Evolutionary conservation across 2,888 invertebrate species (phyloP).

Genomic region (Rhopalosiphum nymphaeae): DNA sequence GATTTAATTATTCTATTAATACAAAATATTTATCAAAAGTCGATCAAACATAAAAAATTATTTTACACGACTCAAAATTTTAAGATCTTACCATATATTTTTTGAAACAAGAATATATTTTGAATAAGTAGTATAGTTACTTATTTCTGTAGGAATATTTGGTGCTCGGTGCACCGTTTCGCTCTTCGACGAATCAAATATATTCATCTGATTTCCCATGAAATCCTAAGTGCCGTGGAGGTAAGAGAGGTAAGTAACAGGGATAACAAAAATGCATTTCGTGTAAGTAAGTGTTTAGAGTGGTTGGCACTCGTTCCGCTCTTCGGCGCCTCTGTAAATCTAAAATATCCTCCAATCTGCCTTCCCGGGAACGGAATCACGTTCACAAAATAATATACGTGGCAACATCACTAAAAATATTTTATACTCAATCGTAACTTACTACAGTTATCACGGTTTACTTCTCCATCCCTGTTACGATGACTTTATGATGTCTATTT

Average conservation of each 20-base stretch:
- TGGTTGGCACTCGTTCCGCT: neutral
- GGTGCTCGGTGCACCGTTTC: neutral
- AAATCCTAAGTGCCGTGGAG: neutral
- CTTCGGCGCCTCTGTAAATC: neutral
- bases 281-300: neutral
- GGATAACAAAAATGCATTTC: neutral
- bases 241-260: neutral
- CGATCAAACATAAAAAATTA: neutral
- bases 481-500: neutral
- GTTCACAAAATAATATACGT: neutral
- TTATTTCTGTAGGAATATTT: neutral
- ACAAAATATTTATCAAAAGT: neutral
- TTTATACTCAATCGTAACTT: neutral
- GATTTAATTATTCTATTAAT: neutral
- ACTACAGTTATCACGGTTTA: neutral
- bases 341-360: neutral
- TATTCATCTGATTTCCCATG: neutral
- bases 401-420: neutral
- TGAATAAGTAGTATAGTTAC: neutral
- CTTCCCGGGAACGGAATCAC: neutral
- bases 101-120: neutral
- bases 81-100: neutral
- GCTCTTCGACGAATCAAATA: neutral
- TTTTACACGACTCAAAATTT: no score
- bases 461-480: neutral